These are phyloP conservation scores for Meteorus sp. DNA, from an alignment of 1,140 invertebrate genomes.

Conservation along the genomic window DNA sequence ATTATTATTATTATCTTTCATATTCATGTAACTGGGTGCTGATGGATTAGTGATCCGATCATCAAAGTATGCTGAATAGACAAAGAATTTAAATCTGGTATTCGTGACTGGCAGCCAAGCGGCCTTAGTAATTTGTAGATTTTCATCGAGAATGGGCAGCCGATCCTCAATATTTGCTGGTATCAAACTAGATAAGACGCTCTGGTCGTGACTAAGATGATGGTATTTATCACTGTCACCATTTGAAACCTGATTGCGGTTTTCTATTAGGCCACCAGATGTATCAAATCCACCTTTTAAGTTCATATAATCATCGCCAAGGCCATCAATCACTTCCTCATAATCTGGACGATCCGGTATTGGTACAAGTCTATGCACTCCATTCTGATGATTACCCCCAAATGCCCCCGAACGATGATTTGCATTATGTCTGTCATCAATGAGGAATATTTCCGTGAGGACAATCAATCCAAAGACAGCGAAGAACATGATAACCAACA, in stretches of 20 bases:
- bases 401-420: slow-evolving; percentile 53
- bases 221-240: too few species aligned
- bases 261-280: slow-evolving; percentile 49
- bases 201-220: too few species aligned
- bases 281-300: slow-evolving; percentile 55
- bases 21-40: slow-evolving; percentile 41
- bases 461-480: slow-evolving; percentile 84
- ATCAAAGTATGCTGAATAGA: slow-evolving; percentile 89
- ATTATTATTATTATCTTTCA: background rate
- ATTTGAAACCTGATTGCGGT: slow-evolving; percentile 37
- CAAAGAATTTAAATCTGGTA: slow-evolving; percentile 83
- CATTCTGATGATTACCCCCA: slow-evolving; percentile 54
- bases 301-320: slow-evolving; percentile 56
- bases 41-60: slow-evolving; percentile 69
- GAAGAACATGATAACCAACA: slow-evolving; percentile 87
- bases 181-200: slow-evolving; percentile 48
- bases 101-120: slow-evolving; percentile 58
- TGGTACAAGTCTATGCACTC: slow-evolving; percentile 47
- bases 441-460: slow-evolving; percentile 78
- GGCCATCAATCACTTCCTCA: slow-evolving; percentile 55
- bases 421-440: slow-evolving; percentile 64
- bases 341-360: slow-evolving; percentile 57
- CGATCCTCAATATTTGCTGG: slow-evolving; percentile 50
- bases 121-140: slow-evolving; percentile 50
- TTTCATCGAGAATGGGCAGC: slow-evolving; percentile 50